Base-by-base conservation (phyloP, 2,797 vertebrate genomes). In the Staurois parvus region DNA sequence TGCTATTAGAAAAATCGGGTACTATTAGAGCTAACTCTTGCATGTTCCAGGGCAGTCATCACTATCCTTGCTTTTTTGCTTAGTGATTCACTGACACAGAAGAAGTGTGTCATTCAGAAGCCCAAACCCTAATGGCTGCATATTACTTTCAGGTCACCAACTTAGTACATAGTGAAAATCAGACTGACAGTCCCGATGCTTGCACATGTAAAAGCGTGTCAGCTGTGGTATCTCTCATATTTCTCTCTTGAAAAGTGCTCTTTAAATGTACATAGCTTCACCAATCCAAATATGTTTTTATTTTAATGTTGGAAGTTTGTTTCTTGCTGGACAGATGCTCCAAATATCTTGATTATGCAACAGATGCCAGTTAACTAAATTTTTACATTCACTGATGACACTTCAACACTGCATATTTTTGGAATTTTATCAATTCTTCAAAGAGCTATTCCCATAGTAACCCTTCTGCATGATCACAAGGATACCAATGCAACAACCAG, bases 371-470 rank as follows among this genome's bases (percentile, higher is more conserved):
- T 56, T 24, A 70, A 83, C 45, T 62, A 62, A 77, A 52, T 76
- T 76, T 26, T 59, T 40, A 59, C 56, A 76, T 84, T 62, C 62
- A 45, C 69, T 66, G 62, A 48, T 84, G 68, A 78, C 76, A 77
- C 75, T 84, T 84, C 32, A 76, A 75, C 66, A 70, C 75, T 78
- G 77, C 68, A 70, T 72, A 78, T 40, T 59, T 80, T 80, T 74
- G 78, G 84, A 85, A 59, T 85, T 75, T 81, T 81, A 81, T 72
- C 84, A 80, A 62, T 68, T 62, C 24, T 69, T 48, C 30, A 76
- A 70, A 81, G 32, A 76, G 73, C 45, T 81, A 85, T 85, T 76
- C 78, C 84, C 84, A 85, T 85, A 85, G 84, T 76, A 85, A 85
- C 84, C 77, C 29, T 81, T 56, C 77, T 73, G 34, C 76, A 40